Evolutionary conservation across 2,797 vertebrate genomes (phyloP), one percentile per base, ranked within the genome.

Genomic region (Adrianichthys oophorus): DNA sequence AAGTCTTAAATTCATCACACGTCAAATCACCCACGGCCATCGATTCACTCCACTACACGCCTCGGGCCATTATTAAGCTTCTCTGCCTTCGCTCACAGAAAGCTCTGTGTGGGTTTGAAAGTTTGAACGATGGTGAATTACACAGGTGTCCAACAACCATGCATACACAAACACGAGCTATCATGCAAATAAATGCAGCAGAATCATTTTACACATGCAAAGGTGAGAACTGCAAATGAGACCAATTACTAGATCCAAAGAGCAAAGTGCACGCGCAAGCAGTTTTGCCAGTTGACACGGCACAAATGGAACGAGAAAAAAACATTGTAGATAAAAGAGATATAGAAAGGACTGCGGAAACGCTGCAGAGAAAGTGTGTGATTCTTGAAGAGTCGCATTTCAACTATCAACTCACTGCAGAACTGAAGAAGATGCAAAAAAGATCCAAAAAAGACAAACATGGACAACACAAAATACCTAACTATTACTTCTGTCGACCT

Each of bases 1-100:
- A 90, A 86, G 83, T 86, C 80, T 69, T 77, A 79, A 80, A 88
- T 89, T 86, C 75, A 85, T 89, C 88, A 85, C 65, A 48, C 64
- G 44, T 76, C 73, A 71, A 74, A 45, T 41, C 76, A 55, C 71
- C 70, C 57, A 54, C 72, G 57, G n/a, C 65, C 77, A 89, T 89
- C 48, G 84, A 89, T 83, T 80, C 60, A 52, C 55, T 68, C 60
- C n/a, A 65, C 72, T 45, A 32, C 2, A 7, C 42, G 13, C 72
- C 76, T 41, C 53, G 70, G 82, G 79, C 67, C 65, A 44, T 77
- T 67, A 62, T 74, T 82, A 54, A 65, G 81, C 72, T 65, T 68
- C 78, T 68, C 59, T 16, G 60, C 65, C 56, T 66, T 71, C 66
- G n/a, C 76, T 78, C 55, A 23, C 4, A 61, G 59, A 64, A 67